These are phyloP conservation scores for Blomia tropicalis DNA, from an alignment of 2,888 invertebrate species.

Conservation along the genomic window DNA sequence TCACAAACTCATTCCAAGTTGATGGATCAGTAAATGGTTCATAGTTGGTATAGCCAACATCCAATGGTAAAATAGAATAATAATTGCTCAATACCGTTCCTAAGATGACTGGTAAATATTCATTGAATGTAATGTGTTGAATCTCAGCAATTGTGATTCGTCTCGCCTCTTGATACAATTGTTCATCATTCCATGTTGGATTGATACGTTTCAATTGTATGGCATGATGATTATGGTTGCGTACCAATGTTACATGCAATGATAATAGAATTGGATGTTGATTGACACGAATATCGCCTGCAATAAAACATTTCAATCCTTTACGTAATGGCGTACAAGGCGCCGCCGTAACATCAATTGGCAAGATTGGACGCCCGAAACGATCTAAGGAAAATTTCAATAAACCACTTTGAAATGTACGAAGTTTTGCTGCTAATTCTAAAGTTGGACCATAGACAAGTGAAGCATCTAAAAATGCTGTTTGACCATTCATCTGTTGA, in stretches of 20 bases:
- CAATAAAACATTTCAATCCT: constrained; percentile 22
- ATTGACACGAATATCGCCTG: constrained; percentile 27
- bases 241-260: constrained; percentile 23
- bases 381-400: constrained; percentile 1
- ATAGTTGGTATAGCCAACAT: constrained; percentile 54
- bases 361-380: constrained; percentile 16
- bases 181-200: constrained; percentile 35
- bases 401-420: constrained; percentile 18
- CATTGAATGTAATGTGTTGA: constrained; percentile 35
- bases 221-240: constrained; percentile 28
- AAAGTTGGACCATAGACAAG: constrained; percentile 18
- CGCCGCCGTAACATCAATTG: neutral
- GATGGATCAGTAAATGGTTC: constrained; percentile 51
- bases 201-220: constrained; percentile 30
- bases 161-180: constrained; percentile 35
- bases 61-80: constrained; percentile 35
- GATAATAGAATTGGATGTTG: constrained; percentile 25
- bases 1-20: constrained; percentile 63
- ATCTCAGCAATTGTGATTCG: constrained; percentile 39
- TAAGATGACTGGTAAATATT: constrained; percentile 57
- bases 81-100: constrained; percentile 35
- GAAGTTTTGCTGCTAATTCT: neutral
- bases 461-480: constrained; percentile 23
- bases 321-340: constrained; percentile 1
- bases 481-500: constrained; percentile 23